Evolutionary conservation across 2,797 vertebrate genomes (phyloP).

Genomic region (Diglossa cyanea): DNA sequence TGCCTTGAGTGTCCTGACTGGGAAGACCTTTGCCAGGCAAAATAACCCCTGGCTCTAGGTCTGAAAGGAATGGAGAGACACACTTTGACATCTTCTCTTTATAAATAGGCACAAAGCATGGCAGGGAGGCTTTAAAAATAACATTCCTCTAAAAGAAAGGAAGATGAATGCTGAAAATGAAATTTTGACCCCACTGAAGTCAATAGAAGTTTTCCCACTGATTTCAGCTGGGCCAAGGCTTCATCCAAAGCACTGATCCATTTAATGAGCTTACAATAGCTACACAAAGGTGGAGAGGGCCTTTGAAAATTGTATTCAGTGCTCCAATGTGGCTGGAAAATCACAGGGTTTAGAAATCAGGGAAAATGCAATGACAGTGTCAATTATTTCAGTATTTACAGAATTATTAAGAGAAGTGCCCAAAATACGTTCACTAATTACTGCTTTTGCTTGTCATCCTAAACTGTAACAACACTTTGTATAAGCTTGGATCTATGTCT

Average conservation of each 20-base stretch:
- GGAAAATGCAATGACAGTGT: not conserved
- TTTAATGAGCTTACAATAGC: not conserved
- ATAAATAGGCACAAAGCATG: conserved; percentile 42
- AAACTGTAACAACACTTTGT: not conserved
- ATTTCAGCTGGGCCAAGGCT: conserved; percentile 1
- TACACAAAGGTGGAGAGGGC: not conserved
- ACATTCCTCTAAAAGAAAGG: not conserved
- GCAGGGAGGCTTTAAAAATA: conserved; percentile 56
- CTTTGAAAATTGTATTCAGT: not conserved
- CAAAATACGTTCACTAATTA: not conserved
- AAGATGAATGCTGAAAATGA: not conserved
- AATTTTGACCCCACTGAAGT: not conserved
- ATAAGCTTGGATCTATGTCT: not conserved
- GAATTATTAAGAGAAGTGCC: not conserved
- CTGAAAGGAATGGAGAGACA: conserved; percentile 1
- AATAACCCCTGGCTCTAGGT: not conserved
- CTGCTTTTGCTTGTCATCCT: not conserved
- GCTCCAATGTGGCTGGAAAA: not conserved
- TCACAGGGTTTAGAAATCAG: not conserved
- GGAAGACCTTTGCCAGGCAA: conserved; percentile 10
- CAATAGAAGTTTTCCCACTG: not conserved
- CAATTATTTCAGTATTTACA: not conserved
- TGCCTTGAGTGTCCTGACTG: not conserved
- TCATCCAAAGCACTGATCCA: not conserved
- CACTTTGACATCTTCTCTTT: conserved; percentile 19